Evolutionary conservation across 30 jellyfish, hydroid and myxozoan species (phyloP), one percentile per base, ranked within the genome.

Genomic region (Phacellophora camtschatica): DNA sequence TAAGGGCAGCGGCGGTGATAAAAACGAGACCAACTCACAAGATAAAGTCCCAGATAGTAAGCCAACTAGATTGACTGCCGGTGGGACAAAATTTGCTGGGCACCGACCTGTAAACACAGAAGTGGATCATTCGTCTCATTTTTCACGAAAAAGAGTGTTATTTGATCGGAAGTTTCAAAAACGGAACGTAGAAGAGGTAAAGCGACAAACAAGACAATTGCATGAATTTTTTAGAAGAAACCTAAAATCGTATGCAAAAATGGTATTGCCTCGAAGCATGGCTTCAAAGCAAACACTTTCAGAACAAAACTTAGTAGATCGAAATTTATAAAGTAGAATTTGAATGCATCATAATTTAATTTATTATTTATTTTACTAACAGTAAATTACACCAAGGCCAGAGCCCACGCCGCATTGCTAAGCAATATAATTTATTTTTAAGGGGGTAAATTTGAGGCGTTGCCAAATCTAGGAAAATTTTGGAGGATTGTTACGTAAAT

Each of bases 61-160:
- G 46, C 46, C 74, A 19, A 46, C 86, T 27, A 22, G 19, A 41
- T 22, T 73, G 66, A 53, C 19, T 12, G 25, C 54, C 0, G 71
- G 86, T 53, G 86, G 86, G 19, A 29, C 25, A 32, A 73, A 73
- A 20, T n/a, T n/a, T n/a, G 31, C 74, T 8, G 74, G 74, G 31
- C 71, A 73, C 35, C 55, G 51, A 49, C 86, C 86, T 5, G 86
- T 73, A n/a, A 73, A 73, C 29, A 73, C 86, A 25, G 74, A 73
- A 73, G 86, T 73, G 2, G 86, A 73, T 53, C 86, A 73, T 32
- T 32, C 86, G 8, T 73, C 86, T 22, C 86, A 73, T 53, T 73
- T 51, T 22, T 73, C 86, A 2, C 24, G 67, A 73, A 73, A 33
- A 36, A 32, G 61, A 46, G 28, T 16, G 20, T 46, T 28, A n/a